phyloP scores from a whole-genome alignment of 2,888 invertebrate species.

The Limnephilus auricula region DNA sequence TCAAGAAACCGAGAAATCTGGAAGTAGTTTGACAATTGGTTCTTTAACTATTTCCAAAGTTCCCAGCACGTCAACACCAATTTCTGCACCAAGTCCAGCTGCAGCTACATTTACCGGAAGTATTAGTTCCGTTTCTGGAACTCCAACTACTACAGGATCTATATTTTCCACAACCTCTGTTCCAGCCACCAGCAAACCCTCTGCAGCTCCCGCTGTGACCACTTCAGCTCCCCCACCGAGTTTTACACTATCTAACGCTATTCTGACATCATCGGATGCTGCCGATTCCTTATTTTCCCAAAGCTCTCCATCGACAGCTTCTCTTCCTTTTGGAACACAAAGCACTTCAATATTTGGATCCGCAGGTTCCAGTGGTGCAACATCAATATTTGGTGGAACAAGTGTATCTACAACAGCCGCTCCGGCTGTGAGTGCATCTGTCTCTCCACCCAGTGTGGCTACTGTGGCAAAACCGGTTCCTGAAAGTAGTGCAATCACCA shows the following conservation, averaged over 20 bases:
- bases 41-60: slow-evolving; percentile 50
- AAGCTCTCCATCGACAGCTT: slow-evolving; percentile 22
- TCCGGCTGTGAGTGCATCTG: slow-evolving; percentile 46
- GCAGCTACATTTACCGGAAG: background rate
- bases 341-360: slow-evolving; percentile 67
- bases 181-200: background rate
- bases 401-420: slow-evolving; percentile 58
- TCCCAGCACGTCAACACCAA: slow-evolving; percentile 61
- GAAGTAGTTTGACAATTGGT: slow-evolving; percentile 14
- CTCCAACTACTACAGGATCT: background rate
- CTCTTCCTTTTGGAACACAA: slow-evolving; percentile 45
- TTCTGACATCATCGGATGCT: background rate
- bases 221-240: background rate
- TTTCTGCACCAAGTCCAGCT: background rate
- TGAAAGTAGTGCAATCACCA: slow-evolving; percentile 50
- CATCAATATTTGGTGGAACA: slow-evolving; percentile 67
- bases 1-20: slow-evolving; percentile 10
- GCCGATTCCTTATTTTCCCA: slow-evolving; percentile 12
- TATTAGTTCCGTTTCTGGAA: background rate
- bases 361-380: slow-evolving; percentile 55
- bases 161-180: background rate
- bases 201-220: background rate
- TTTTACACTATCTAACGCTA: background rate
- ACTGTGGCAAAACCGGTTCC: slow-evolving; percentile 32
- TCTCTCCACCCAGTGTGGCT: background rate